Base-by-base conservation (phyloP, 2,113 vertebrate genomes). In the Sander lucioperca region DNA sequence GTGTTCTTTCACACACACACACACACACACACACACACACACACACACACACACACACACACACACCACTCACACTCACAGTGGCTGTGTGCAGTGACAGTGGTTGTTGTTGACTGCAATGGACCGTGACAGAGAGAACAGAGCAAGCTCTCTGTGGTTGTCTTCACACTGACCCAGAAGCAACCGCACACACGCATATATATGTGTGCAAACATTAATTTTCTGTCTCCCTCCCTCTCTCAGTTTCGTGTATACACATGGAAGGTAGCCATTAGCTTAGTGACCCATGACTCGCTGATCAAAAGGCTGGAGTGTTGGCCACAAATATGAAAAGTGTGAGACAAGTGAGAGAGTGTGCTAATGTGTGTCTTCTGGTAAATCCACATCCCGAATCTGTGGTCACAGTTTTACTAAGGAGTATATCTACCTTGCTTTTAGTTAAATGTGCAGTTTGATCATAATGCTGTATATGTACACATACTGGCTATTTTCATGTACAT, bases 81-180 rank as follows among this genome's bases (percentile, higher is more conserved):
- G 39, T 72, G 69, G 62, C 62, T 82, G 75, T 53, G 39, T 86
- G 81, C 86, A 79, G 86, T 56, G 33, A 48, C 73, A 50, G 71
- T 82, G 85, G 57, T 62, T 76, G 85, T 85, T 90, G 82, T 88
- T 88, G 86, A 85, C 79, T 57, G 87, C 88, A 91, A 57, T 81
- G 83, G 83, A 92, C 79, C 87, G 78, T 93, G 90, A 91, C 83
- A 65, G 63, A 82, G 75, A 82, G 85, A 89, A 88, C 85, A 88
- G 85, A 88, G 86, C 78, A 76, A 64, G 83, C 80, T 88, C 89
- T 90, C 82, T 87, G 73, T 75, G 88, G 79, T 79, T 83, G 82
- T 88, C 84, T 91, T 90, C 87, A 91, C 75, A 79, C 80, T 91
- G 89, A 92, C 91, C 91, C 75, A 91, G 85, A 90, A 83, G 84